Evolutionary conservation across 1,140 invertebrate species (phyloP).

Genomic region (Neoseiulus cucumeris): DNA sequence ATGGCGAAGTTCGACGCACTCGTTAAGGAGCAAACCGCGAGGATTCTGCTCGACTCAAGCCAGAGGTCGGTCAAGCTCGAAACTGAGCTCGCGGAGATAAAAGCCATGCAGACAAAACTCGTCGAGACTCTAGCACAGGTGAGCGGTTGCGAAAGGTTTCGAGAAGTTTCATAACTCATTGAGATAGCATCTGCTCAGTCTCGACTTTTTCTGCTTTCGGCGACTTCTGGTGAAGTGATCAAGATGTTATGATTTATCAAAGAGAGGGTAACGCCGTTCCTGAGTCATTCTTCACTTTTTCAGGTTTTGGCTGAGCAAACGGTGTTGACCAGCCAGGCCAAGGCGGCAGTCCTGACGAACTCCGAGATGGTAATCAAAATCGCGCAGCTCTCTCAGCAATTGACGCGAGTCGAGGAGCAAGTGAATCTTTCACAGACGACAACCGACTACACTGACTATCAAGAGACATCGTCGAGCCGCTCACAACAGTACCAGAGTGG

Average conservation of each 20-base stretch:
- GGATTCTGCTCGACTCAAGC: neutral
- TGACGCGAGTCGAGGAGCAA: neutral
- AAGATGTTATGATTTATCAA: no score
- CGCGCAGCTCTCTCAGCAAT: neutral
- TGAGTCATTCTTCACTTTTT: no score
- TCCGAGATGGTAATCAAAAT: neutral
- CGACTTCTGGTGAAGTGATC: no score
- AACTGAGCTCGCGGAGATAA: neutral
- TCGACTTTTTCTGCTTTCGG: no score
- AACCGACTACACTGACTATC: neutral
- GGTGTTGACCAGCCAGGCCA: neutral
- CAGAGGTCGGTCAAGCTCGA: neutral
- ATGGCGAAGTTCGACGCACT: neutral
- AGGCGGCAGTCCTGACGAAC: neutral
- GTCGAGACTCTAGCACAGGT: neutral
- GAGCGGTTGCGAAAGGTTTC: no score
- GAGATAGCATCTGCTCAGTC: no score
- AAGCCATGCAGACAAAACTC: constrained; percentile 3
- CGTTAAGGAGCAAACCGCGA: neutral
- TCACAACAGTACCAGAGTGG: neutral
- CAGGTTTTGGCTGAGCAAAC: neutral
- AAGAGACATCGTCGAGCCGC: neutral
- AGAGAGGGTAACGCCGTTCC: no score
- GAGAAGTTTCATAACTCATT: no score
- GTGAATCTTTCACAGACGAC: neutral